Evolutionary conservation across 2,888 invertebrate species (phyloP), one percentile per base, ranked within the genome.

Genomic region (Drosophila emarginata): DNA sequence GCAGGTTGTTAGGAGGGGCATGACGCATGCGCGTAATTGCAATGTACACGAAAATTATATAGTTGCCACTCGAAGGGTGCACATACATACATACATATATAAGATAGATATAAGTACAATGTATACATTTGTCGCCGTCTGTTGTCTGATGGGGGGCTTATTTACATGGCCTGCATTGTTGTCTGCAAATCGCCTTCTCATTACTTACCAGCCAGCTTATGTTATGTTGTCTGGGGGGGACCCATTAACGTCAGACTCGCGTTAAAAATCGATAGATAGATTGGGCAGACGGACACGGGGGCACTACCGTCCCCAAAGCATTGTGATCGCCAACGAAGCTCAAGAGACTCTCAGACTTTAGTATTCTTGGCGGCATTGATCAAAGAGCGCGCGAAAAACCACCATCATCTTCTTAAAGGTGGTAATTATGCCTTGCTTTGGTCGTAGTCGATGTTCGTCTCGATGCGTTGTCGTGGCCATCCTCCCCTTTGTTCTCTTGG

Each of bases 221-320:
- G 32, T 14, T 45, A 28, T n/a, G 61, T 15, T 26, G 66, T 66
- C 73, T 78, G 67, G 61, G 74, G 32, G 61, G 74, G 79, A 78
- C 87, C 85, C 90, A 91, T 91, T 91, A 91, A 89, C 87, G 91
- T 91, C 91, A 91, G 91, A 74, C 85, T 83, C 89, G 90, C 90
- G 89, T 91, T 91, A 91, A 91, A 90, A 91, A 91, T 91, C 91
- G 89, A 91, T 91, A 89, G 89, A 90, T 91, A 88, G 89, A 90
- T 90, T 89, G 89, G 83, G 80, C 80, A 66, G 69, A 84, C 82
- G 72, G 68, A 59, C 70, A 73, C 50, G 60, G 7, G 52, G 64
- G 51, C 51, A 21, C 51, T 59, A 59, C 39, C 61, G 67, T 59
- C 59, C 69, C 39, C 72, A 58, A 58, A 58, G 61, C 71, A 57